Percentiles rank a stretch among this genome's conserved stretches.
These are phyloP conservation scores for Cathartes aura DNA, from an alignment of 2,113 vertebrate genomes.

Conservation along the genomic window DNA sequence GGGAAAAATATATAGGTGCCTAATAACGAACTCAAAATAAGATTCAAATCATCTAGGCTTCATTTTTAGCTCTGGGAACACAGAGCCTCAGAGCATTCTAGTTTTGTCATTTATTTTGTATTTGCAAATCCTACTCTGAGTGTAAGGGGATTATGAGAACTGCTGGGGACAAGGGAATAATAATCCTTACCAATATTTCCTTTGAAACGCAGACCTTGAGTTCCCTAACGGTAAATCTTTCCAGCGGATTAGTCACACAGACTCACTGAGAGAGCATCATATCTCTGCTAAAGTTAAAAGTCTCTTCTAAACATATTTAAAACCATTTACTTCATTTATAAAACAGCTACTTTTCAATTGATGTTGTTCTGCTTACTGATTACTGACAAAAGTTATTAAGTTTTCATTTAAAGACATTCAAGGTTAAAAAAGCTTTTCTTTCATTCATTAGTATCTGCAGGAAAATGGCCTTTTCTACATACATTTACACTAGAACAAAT, in stretches of 20 bases:
- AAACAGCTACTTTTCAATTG: background rate
- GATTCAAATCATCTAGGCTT: constrained; percentile 15
- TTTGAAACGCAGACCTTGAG: constrained; percentile 58
- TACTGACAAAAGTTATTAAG: background rate
- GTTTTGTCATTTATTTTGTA: constrained; percentile 36
- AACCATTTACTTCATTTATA: constrained; percentile 10
- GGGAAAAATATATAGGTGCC: background rate
- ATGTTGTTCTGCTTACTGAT: background rate
- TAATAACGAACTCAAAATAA: background rate
- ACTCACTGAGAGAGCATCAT: background rate
- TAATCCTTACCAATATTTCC: constrained; percentile 59
- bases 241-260: constrained; percentile 55
- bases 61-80: background rate
- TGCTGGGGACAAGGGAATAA: constrained; percentile 58
- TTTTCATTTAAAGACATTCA: constrained; percentile 20
- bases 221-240: constrained; percentile 47
- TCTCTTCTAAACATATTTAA: constrained; percentile 20
- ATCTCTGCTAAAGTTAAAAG: constrained; percentile 1
- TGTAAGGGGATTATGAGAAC: constrained; percentile 38
- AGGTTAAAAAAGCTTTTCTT: constrained; percentile 26
- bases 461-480: background rate
- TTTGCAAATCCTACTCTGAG: constrained; percentile 42
- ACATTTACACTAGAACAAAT: background rate
- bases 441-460: background rate
- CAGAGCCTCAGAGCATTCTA: background rate